Percentiles rank a stretch among this genome's conserved stretches.
Evolutionary conservation across 23 tunicate genomes (phyloP).

Genomic region (Trididemnum miniatum): DNA sequence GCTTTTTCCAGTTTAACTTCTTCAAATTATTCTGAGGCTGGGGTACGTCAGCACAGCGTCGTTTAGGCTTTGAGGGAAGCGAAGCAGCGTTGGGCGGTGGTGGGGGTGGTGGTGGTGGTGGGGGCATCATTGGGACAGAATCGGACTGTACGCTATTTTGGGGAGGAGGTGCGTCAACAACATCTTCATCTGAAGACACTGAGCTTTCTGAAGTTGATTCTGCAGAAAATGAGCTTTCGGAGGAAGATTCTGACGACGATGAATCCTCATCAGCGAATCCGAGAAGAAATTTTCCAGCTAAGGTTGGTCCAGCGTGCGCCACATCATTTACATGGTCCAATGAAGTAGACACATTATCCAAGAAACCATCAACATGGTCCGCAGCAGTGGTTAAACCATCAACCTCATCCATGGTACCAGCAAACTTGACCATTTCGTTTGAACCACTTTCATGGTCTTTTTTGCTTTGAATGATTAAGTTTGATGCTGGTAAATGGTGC

Average conservation of each 20-base stretch:
- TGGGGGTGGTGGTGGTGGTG: conserved; percentile 1
- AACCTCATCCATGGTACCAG: background rate
- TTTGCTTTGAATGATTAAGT: background rate
- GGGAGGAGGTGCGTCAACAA: background rate
- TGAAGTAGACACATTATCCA: background rate
- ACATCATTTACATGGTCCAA: background rate
- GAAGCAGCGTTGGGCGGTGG: background rate
- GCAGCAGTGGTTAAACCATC: background rate
- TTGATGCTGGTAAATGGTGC: too few species aligned
- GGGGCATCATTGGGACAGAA: background rate
- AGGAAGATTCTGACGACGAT: background rate
- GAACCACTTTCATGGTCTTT: background rate
- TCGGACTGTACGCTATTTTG: background rate
- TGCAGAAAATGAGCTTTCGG: background rate
- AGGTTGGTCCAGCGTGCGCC: background rate
- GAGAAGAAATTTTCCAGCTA: background rate
- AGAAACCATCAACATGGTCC: background rate
- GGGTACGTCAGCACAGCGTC: conserved; percentile 24
- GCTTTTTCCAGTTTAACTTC: conserved; percentile 57
- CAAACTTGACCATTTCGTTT: background rate
- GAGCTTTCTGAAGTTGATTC: background rate
- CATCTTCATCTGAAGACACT: background rate
- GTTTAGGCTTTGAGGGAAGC: background rate
- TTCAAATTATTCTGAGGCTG: conserved; percentile 40
- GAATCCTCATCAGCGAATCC: background rate